Conservation (phyloP, 2,113 vertebrate species). For the Petrocephalus microphthalmus region DNA sequence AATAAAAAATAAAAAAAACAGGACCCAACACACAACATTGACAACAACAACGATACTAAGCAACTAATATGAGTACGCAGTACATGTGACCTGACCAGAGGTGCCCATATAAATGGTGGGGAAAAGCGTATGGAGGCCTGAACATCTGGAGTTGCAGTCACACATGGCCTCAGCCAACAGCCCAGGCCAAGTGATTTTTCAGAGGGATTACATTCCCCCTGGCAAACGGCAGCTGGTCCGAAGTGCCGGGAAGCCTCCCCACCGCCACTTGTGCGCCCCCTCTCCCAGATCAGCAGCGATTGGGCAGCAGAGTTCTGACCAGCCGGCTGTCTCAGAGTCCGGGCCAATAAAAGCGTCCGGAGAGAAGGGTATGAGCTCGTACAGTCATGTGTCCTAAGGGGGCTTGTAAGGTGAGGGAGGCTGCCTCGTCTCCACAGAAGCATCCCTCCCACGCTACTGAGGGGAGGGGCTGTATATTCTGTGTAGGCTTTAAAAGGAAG, state of each 20-base stretch:
- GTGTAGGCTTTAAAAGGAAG: not conserved
- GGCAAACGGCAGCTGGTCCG: not conserved
- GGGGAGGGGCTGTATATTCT: not conserved
- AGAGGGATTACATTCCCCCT: not conserved
- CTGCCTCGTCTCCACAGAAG: not conserved
- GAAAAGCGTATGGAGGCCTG: not conserved
- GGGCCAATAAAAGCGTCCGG: slow-evolving; percentile 6
- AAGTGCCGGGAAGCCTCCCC: not conserved
- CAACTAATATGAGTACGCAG: not conserved
- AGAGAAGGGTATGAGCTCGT: not conserved
- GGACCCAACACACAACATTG: not conserved
- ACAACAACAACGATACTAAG: not conserved
- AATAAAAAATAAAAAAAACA: not conserved
- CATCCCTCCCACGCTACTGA: not conserved
- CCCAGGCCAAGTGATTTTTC: slow-evolving; percentile 10
- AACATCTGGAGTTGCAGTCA: not conserved
- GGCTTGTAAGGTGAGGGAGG: not conserved
- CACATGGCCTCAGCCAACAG: not conserved
- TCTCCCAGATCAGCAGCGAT: slow-evolving; percentile 4
- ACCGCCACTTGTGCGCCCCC: not conserved
- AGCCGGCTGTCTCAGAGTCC: not conserved
- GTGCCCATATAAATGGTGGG: not conserved
- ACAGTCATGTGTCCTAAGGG: not conserved
- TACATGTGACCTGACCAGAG: not conserved
- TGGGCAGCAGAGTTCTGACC: not conserved